Conservation (phyloP, 2,888 invertebrate genomes). For the Agonopterix arenella region DNA sequence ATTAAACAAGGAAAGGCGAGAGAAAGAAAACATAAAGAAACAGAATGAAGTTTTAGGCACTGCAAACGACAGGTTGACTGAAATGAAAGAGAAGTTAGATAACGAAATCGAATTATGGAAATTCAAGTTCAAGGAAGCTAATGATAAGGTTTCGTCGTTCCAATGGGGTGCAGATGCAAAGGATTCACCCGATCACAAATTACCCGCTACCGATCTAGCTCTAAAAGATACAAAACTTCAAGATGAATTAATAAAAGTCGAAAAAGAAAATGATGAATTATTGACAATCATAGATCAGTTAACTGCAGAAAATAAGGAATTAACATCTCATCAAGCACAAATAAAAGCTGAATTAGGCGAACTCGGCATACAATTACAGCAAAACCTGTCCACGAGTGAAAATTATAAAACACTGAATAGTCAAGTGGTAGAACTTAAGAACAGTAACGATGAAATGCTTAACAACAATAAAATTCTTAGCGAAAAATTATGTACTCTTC, state of each 20-base stretch:
- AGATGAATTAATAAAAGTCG: slow-evolving; percentile 53
- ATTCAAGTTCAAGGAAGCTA: slow-evolving; percentile 82
- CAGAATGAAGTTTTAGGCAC: slow-evolving; percentile 84
- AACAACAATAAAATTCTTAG: slow-evolving; percentile 22
- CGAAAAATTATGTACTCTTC: slow-evolving; percentile 25
- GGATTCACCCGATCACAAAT: slow-evolving; percentile 29
- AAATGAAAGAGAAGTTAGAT: slow-evolving; percentile 89
- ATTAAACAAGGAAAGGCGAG: slow-evolving; percentile 77
- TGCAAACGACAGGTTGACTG: slow-evolving; percentile 86
- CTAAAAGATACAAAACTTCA: slow-evolving; percentile 23
- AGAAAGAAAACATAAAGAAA: slow-evolving; percentile 82
- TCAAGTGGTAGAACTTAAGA: slow-evolving; percentile 33
- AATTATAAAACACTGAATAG: slow-evolving; percentile 35
- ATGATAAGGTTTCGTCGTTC: slow-evolving; percentile 76
- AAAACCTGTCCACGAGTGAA: slow-evolving; percentile 17
- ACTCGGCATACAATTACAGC: slow-evolving; percentile 37
- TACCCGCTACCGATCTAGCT: slow-evolving; percentile 6
- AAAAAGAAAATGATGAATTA: slow-evolving; percentile 66
- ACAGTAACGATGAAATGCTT: slow-evolving; percentile 24
- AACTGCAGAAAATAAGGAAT: slow-evolving; percentile 44
- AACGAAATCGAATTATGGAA: slow-evolving; percentile 85
- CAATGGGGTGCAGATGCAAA: slow-evolving; percentile 50
- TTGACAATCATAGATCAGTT: slow-evolving; percentile 50
- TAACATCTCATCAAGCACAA: slow-evolving; percentile 31
- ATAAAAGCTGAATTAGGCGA: slow-evolving; percentile 42